phyloP scores from a whole-genome alignment of 2,888 invertebrate genomes.

The Trissolcus japonicus region DNA sequence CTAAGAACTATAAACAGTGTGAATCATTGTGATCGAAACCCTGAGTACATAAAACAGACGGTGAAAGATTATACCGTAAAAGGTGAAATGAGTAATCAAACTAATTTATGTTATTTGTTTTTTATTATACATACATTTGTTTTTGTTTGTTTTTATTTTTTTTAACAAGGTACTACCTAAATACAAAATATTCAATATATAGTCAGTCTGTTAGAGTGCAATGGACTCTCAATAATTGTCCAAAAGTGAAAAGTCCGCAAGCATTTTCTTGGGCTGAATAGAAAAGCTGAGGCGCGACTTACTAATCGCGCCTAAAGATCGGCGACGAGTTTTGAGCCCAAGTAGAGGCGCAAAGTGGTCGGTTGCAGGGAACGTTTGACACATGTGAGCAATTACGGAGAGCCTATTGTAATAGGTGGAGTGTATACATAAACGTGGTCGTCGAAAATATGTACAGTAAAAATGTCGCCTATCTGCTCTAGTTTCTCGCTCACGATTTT shows the following conservation, averaged over 20 bases:
- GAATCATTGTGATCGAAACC: neutral
- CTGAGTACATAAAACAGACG: neutral
- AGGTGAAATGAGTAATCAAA: neutral
- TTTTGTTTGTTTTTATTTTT: conserved; percentile 17
- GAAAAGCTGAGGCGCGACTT: conserved; percentile 4
- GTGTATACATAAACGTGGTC: conserved; percentile 57
- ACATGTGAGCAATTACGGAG: conserved; percentile 37
- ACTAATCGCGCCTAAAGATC: conserved; percentile 34
- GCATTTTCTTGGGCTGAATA: conserved; percentile 21
- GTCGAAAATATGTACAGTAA: conserved; percentile 63
- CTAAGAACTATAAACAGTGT: neutral
- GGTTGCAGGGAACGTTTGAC: neutral
- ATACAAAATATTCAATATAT: conserved; percentile 68
- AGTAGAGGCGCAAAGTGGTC: conserved; percentile 19
- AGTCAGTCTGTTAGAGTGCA: conserved; percentile 71
- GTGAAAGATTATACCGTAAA: neutral
- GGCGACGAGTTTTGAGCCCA: conserved; percentile 18
- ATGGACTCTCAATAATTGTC: conserved; percentile 41
- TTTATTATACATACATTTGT: conserved; percentile 55
- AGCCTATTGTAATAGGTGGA: conserved; percentile 43
- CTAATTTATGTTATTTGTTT: conserved; percentile 28
- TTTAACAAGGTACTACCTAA: conserved; percentile 59
- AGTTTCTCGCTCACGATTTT: conserved; percentile 28
- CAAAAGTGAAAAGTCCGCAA: conserved; percentile 18
- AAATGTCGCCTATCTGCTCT: conserved; percentile 58